Percentiles rank a stretch among this genome's conserved stretches.
Evolutionary conservation across 2,797 vertebrate species (phyloP).

Genomic region (Apodemus agrarius): DNA sequence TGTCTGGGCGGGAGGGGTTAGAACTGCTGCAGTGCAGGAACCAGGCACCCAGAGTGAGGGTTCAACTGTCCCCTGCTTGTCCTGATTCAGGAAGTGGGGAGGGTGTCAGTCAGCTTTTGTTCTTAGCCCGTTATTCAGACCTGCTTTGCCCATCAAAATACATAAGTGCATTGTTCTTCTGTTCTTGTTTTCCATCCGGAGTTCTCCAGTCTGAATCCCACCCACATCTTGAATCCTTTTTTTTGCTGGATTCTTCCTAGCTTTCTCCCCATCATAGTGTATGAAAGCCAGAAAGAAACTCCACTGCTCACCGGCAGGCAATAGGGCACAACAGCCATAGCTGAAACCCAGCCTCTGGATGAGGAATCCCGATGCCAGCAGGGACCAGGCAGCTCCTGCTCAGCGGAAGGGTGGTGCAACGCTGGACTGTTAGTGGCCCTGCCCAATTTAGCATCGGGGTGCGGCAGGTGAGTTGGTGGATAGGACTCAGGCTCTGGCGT

Average conservation of each 20-base stretch:
- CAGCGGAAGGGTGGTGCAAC: accelerated
- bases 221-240: not conserved
- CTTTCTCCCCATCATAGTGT: not conserved
- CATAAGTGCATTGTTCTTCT: not conserved
- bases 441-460: not conserved
- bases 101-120: not conserved
- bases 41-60: not conserved
- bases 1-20: not conserved
- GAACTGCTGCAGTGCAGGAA: not conserved
- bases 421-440: too few relatives aligned
- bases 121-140: not conserved
- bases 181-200: not conserved
- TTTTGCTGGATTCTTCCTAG: not conserved
- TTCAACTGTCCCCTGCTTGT: not conserved
- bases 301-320: not conserved
- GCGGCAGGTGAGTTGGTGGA: not conserved
- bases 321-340: not conserved
- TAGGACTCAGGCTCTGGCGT: not conserved
- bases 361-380: not conserved
- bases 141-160: not conserved
- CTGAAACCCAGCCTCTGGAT: not conserved
- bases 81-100: not conserved
- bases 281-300: not conserved
- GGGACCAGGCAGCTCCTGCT: too few relatives aligned
- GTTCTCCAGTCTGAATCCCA: not conserved